Evolutionary conservation across 2,113 vertebrate species (phyloP), one percentile per base, ranked within the genome.

Genomic region (Maylandia zebra): DNA sequence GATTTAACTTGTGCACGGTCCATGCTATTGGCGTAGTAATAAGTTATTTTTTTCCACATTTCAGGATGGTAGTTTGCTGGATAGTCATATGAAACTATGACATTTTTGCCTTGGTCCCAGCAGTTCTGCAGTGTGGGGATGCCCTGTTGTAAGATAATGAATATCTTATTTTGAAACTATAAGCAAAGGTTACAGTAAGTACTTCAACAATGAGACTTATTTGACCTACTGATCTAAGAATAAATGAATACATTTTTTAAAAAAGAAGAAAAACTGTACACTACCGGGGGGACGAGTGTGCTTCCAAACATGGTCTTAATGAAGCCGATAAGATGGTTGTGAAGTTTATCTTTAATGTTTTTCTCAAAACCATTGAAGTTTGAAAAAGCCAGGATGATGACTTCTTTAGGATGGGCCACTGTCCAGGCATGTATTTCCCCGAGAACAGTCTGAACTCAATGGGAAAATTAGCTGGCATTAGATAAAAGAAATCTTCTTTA

Each of bases 81-180:
- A 74, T 91, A 61, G 24, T 93, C 93, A n/a, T 95, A 94, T 14
- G 93, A 94, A 22, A 94, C 82, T 2, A 95, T 90, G 11, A 95
- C 14, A 4, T 93, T 92, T 71, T 50, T 86, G 19, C 84, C 84
- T 12, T 83, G 10, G 6, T 88, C 66, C 93, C 93, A 95, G 90
- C 93, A 93, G 1, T 14, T 80, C 56, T 48, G 81, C 85, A 95
- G 24, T 2, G 90, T 92, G 1, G 88, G 93, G 2, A 2, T 59
- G 10, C 55, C 16, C 88, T 92, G 88, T 27, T 52, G 34, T 3
- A 34, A 41, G 2, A 64, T 32, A 82, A 48, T 7, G 5, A 91
- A 48, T 55, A 76, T 16, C 41, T 76, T 22, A 16, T 74, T 56
- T 50, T 27, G 10, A 24, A 81, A 27, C 14, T 17, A 10, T 34